These are phyloP conservation scores for Epinephelus coioides DNA, from an alignment of 2,797 vertebrate species.

Conservation along the genomic window DNA sequence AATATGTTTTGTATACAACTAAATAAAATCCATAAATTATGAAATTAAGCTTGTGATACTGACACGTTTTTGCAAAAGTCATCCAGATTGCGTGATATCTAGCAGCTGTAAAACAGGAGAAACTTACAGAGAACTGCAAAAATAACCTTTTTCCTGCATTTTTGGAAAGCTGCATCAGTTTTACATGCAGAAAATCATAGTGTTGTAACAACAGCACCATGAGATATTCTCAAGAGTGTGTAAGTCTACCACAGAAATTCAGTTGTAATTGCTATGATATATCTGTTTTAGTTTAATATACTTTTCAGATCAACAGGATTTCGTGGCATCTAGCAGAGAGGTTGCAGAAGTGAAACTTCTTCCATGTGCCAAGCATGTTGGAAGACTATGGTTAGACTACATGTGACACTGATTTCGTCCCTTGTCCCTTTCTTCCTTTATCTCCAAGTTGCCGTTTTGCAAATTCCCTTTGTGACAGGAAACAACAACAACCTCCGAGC, in stretches of 20 bases:
- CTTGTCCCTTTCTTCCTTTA: too few species aligned
- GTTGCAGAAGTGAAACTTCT: too few species aligned
- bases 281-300: not conserved
- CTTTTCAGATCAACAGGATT: not conserved
- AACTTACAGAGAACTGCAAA: constrained; percentile 8
- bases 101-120: constrained; percentile 1
- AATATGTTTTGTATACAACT: not conserved
- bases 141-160: not conserved
- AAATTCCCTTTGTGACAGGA: too few species aligned
- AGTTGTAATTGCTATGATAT: not conserved
- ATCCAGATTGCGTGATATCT: not conserved
- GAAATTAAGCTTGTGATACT: not conserved
- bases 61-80: not conserved
- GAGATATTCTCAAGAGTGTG: not conserved
- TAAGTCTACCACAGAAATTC: not conserved
- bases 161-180: not conserved
- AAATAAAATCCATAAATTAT: not conserved
- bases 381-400: too few species aligned
- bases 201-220: not conserved
- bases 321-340: too few species aligned
- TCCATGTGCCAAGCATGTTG: too few species aligned
- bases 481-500: too few species aligned
- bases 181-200: not conserved
- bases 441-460: too few species aligned
- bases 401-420: too few species aligned